Evolutionary conservation across 37 sponge, comb jelly and placozoan genomes (phyloP), one percentile per base, ranked within the genome.

Genomic region (Aphrocallistes beatrix): DNA sequence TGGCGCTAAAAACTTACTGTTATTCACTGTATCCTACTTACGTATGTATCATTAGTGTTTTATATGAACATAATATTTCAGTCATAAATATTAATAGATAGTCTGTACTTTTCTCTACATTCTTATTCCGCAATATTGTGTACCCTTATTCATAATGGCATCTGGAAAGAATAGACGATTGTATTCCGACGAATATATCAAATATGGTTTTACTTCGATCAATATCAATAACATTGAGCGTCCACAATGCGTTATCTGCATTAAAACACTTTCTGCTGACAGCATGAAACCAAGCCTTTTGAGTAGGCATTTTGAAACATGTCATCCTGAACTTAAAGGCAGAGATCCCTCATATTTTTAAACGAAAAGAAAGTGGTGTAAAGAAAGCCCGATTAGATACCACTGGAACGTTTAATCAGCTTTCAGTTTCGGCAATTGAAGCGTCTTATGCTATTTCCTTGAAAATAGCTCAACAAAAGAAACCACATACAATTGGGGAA

Each of bases 381-480:
- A 28, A 60, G n/a, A 19, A 60, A 28, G n/a, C n/a, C n/a, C n/a
- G n/a, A 30, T 60, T 60, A 60, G 75, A 60, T 60, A 60, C 75
- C 3, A 60, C 75, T 60, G 75, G 75, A 60, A 60, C 75, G n/a
- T 60, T 25, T 60, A 60, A 60, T 19, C 34, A 28, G n/a, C 75
- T 25, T 25, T 25, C 75, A 60, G n/a, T 60, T 60, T 13, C 75
- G n/a, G 75, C 75, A 25, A 60, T 47, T 60, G 75, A 60, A 60
- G 21, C 75, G 10, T 32, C 34, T 3, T 21, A 60, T 28, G 32
- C n/a, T 32, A 60, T 60, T 60, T 60, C 75, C n/a, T 60, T 60
- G 75, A 60, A 60, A 60, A 60, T 60, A 25, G 75, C 75, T 25
- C 75, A 60, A 30, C 75, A 60, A 30, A 60, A 60, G 75, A 60